phyloP scores from a whole-genome alignment of 2,797 vertebrate genomes.

The Diplodus sargus region DNA sequence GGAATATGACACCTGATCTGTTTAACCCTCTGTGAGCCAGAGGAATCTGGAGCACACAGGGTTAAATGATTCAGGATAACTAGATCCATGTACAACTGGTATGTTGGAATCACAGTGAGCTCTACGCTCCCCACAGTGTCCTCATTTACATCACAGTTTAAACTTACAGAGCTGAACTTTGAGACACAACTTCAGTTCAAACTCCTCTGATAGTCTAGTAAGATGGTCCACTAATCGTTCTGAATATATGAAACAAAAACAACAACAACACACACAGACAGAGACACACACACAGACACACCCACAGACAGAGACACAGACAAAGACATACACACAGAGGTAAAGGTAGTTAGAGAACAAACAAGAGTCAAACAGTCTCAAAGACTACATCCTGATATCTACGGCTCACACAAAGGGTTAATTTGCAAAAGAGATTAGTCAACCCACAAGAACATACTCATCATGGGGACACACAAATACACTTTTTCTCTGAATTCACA shows the following conservation, averaged over 20 bases:
- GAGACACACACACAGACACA: constrained; percentile 29
- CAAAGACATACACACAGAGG: constrained; percentile 29
- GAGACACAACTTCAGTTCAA: constrained; percentile 20
- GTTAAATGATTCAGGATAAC: not conserved
- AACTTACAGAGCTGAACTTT: constrained; percentile 28
- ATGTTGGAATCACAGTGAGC: constrained; percentile 4
- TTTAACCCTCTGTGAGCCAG: constrained; percentile 21
- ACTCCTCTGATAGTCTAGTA: constrained; percentile 6
- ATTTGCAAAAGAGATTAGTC: constrained; percentile 49
- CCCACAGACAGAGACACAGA: constrained; percentile 21
- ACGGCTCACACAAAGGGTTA: constrained; percentile 64
- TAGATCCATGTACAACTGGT: constrained; percentile 13
- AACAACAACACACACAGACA: constrained; percentile 27
- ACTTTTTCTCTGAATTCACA: constrained; percentile 50
- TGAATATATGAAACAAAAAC: constrained; percentile 19
- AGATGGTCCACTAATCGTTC: constrained; percentile 10
- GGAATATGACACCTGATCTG: not conserved
- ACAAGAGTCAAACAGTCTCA: constrained; percentile 25
- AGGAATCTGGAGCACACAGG: constrained; percentile 10
- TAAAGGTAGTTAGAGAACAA: constrained; percentile 4
- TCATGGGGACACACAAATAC: constrained; percentile 8
- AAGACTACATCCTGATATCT: constrained; percentile 31
- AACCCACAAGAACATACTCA: not conserved
- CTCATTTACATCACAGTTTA: constrained; percentile 59
- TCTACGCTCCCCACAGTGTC: not conserved